These are phyloP conservation scores for Eristalinus aeneus DNA, from an alignment of 2,888 invertebrate species.

Conservation along the genomic window DNA sequence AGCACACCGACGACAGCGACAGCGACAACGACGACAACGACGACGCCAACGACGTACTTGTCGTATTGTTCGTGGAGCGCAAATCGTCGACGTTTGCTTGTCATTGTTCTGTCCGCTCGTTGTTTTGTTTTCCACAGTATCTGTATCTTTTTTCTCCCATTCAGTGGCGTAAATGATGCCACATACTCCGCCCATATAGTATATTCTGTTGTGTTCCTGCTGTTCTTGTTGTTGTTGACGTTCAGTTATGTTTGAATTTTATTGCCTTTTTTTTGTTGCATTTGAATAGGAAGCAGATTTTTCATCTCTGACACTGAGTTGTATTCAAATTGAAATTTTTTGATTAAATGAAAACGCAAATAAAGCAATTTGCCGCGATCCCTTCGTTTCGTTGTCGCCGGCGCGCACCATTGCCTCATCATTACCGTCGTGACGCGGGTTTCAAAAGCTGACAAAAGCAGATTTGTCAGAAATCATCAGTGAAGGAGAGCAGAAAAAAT, in stretches of 20 bases:
- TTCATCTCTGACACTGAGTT: conserved; percentile 71
- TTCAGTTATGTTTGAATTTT: conserved; percentile 35
- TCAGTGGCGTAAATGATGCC: conserved; percentile 70
- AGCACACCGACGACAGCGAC: conserved; percentile 25
- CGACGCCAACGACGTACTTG: background rate
- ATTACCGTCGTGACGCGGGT: background rate
- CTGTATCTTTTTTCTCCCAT: conserved; percentile 56
- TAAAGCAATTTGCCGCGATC: conserved; percentile 62
- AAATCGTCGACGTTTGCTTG: conserved; percentile 63
- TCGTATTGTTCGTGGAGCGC: conserved; percentile 63
- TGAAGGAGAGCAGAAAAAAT: background rate
- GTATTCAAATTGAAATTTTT: conserved; percentile 70
- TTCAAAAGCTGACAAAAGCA: background rate
- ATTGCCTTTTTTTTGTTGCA: conserved; percentile 35
- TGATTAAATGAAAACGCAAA: conserved; percentile 70
- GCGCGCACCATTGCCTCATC: background rate
- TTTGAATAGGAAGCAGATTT: conserved; percentile 71
- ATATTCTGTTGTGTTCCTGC: background rate
- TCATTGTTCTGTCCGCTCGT: conserved; percentile 59
- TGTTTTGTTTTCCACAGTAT: conserved; percentile 53
- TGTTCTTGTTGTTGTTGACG: background rate
- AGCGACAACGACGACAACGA: conserved; percentile 6
- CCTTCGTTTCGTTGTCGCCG: conserved; percentile 20
- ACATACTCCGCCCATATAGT: conserved; percentile 66
- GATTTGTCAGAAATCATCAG: background rate